Conservation (phyloP, 2,888 invertebrate genomes). For the Celastrina argiolus region DNA sequence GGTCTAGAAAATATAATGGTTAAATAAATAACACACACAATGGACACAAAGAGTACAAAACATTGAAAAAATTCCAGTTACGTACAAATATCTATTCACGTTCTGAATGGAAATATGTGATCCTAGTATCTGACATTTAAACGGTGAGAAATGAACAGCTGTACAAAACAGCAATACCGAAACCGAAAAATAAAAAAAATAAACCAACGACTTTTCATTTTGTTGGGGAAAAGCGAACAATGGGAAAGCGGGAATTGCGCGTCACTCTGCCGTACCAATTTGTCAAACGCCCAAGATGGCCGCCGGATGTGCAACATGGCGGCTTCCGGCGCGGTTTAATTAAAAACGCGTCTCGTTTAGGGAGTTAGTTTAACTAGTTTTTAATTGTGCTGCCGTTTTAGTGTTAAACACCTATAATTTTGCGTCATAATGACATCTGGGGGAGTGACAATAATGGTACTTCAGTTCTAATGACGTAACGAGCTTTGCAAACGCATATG, state of each 20-base stretch:
- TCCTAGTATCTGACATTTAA: conserved; percentile 37
- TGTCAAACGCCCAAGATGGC: conserved; percentile 77
- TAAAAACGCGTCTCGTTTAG: conserved; percentile 68
- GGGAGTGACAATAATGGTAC: conserved; percentile 8
- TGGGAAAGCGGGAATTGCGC: conserved; percentile 76
- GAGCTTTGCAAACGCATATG: neutral
- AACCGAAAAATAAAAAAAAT: conserved; percentile 58
- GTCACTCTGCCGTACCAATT: conserved; percentile 77
- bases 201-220: conserved; percentile 74
- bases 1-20: neutral
- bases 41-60: neutral
- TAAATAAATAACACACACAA: conserved; percentile 3
- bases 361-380: conserved; percentile 44
- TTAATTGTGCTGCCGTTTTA: conserved; percentile 40
- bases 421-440: neutral
- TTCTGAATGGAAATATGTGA: conserved; percentile 20
- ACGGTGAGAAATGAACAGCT: conserved; percentile 55
- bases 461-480: neutral
- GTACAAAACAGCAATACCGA: conserved; percentile 48
- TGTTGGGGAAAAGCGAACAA: conserved; percentile 75
- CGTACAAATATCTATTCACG: conserved; percentile 15
- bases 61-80: neutral
- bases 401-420: conserved; percentile 26
- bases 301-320: conserved; percentile 64
- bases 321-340: conserved; percentile 70